Base-by-base conservation (phyloP, 1,140 invertebrate genomes). In the Atta colombica region DNA sequence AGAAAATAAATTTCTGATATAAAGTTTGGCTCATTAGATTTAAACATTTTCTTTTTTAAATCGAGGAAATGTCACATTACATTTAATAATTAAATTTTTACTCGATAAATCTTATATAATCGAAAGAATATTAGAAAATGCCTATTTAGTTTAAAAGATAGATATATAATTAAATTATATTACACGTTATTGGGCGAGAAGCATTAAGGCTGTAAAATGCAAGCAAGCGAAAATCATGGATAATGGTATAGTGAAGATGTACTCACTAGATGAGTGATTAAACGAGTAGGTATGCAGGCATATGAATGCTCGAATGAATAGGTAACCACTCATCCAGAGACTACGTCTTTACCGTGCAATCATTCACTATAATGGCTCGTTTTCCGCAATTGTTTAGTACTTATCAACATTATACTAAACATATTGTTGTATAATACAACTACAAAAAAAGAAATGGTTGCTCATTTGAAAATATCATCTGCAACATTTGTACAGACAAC, bases 211-310 rank as follows among this genome's bases (percentile, higher is more conserved):
- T 45, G 21, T 16, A 35, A 28, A 35, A 25, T 25, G 55, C 58
- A 21, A 21, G 18, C 21, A 21, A 49, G 25, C 25, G 69, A 51
- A 49, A 84, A 49, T 72, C 80, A 2, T 51, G n/a, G 49, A 61
- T 61, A 35, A 74, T 35, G 39, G 25, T 75, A 49, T 16, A 31
- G 49, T 77, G 39, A 49, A 61, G 16, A 75, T 74, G 55, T 60
- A 72, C n/a, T 58, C 35, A 75, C 39, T 75, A 28, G 35, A 3
- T 21, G 18, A 63, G 55, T 61, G 55, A 25, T 84, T 84, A 61
- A 75, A 75, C 39, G 69, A 75, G 55, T n/a, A 74, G 53, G 14
- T 84, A 84, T 25, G 49, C 69, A 71, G 61, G 35, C 53, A 75
- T 84, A 72, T 39, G 77, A 53, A 25, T 60, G 35, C 68, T 74